Base-by-base conservation (phyloP, 1,140 invertebrate species). In the Drosophila dunni region DNA sequence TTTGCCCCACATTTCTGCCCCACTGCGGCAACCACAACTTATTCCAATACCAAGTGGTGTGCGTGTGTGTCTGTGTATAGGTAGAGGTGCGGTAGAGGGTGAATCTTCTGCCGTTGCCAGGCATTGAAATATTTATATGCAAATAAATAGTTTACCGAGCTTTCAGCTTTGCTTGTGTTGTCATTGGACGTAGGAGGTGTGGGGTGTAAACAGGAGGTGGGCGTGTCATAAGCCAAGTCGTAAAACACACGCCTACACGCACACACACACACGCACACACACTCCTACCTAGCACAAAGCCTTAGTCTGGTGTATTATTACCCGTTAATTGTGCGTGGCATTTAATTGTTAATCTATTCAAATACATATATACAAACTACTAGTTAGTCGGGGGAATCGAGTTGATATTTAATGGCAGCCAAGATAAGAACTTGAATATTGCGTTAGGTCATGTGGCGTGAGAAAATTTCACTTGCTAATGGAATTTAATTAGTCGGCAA, bases 261-360 rank as follows among this genome's bases (percentile, higher is more conserved):
- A 69, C 54, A 17, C 46, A 34, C 50, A 63, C 33, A 58, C 44
- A 56, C 54, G 45, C n/a, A 48, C 45, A 42, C 29, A 57, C 11
- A 57, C 42, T 50, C 36, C 56, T 11, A 29, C 24, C 44, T 10
- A 34, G 65, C 46, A 60, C 50, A 70, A 56, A 51, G 38, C 62
- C 62, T 53, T 40, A 51, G 54, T 33, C 63, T 33, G 50, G 69
- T 60, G 54, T 74, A 79, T 88, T 88, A 86, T 88, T 86, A 80
- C 72, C 36, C 83, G 80, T 83, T 89, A 86, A 86, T 86, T 81
- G 84, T 68, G 76, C 78, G 66, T 88, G 84, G 84, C 80, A 79
- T 83, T 83, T 89, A 83, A 86, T 86, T 86, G 84, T 78, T 80
- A 86, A 86, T 80, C 83, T 83, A 86, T 89, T 88, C 70, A 33